Conservation (phyloP, 1,140 invertebrate genomes). For the Ceratitis capitata region DNA sequence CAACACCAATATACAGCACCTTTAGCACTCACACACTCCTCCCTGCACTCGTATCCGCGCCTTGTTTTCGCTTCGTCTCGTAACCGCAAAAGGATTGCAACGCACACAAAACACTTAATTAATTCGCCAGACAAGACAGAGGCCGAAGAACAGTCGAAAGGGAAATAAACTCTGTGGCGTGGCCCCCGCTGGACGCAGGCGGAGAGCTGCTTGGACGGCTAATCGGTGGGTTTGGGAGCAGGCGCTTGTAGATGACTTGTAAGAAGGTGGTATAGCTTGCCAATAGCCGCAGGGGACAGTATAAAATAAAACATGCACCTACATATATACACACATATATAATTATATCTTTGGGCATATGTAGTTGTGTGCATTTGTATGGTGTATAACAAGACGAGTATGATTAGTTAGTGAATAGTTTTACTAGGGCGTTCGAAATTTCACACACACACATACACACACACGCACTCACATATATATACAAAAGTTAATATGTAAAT, state of each 20-base stretch:
- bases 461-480: neutral
- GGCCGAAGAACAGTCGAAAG: constrained; percentile 21
- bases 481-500: neutral
- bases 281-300: constrained; percentile 10
- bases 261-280: neutral
- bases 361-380: neutral
- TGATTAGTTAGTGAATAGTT: constrained; percentile 36
- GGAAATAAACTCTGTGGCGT: constrained; percentile 1
- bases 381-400: neutral
- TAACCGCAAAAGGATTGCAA: constrained; percentile 61
- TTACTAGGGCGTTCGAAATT: neutral
- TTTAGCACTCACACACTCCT: neutral
- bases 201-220: neutral
- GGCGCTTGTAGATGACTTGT: neutral
- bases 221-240: neutral
- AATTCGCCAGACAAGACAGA: constrained; percentile 59
- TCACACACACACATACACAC: neutral
- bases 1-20: neutral
- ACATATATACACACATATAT: neutral
- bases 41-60: neutral
- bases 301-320: too few species aligned
- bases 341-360: neutral
- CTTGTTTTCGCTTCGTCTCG: neutral
- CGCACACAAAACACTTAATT: constrained; percentile 60
- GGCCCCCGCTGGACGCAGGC: neutral